phyloP scores from a whole-genome alignment of 2,113 vertebrate species.

The Zeus faber region DNA sequence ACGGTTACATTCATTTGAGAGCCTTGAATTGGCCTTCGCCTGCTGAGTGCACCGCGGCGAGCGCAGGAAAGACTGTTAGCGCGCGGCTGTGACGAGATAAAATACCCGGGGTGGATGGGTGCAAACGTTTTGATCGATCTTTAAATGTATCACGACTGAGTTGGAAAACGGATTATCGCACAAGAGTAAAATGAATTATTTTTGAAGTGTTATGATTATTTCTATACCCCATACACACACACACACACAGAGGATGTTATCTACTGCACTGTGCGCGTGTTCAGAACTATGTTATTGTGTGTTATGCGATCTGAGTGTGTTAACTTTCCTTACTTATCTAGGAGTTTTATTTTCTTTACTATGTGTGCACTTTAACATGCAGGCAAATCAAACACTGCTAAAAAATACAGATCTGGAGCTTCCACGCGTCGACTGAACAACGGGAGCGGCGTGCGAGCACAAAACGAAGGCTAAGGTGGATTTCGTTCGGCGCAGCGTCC shows the following conservation, averaged over 20 bases:
- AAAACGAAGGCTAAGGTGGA: constrained; percentile 50
- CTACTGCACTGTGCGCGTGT: constrained; percentile 51
- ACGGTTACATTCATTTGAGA: constrained; percentile 71
- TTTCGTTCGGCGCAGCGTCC: constrained; percentile 49
- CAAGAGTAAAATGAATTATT: constrained; percentile 60
- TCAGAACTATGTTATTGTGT: constrained; percentile 37
- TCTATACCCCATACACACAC: constrained; percentile 40
- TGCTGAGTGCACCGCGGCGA: constrained; percentile 91
- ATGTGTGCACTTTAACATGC: constrained; percentile 86
- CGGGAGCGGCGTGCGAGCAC: constrained; percentile 73
- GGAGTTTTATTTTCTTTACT: constrained; percentile 66
- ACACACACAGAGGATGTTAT: constrained; percentile 56
- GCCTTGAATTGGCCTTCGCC: constrained; percentile 82
- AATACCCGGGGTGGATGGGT: constrained; percentile 60
- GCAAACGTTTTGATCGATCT: constrained; percentile 49
- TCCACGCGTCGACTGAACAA: constrained; percentile 52
- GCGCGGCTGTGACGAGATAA: constrained; percentile 54
- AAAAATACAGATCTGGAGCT: constrained; percentile 38
- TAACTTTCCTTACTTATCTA: constrained; percentile 63
- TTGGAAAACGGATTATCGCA: constrained; percentile 49
- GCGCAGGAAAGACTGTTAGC: constrained; percentile 68
- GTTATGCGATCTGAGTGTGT: constrained; percentile 81
- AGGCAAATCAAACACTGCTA: constrained; percentile 88
- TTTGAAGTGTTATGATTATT: constrained; percentile 51
- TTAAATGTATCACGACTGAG: constrained; percentile 46